These are phyloP conservation scores for Galeruca laticollis DNA, from an alignment of 2,888 invertebrate genomes.

Conservation along the genomic window DNA sequence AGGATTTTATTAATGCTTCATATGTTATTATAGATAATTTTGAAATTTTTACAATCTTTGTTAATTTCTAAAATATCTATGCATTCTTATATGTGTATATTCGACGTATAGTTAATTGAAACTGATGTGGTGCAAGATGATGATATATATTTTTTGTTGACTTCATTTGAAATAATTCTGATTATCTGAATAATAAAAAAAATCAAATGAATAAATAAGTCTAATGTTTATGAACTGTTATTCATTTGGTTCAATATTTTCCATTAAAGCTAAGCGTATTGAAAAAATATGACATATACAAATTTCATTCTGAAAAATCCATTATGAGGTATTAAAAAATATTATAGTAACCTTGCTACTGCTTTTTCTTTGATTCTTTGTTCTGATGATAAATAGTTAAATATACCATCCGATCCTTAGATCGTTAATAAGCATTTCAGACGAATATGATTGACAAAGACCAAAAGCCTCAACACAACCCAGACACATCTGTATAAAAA, in stretches of 20 bases:
- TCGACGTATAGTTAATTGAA: too few species aligned
- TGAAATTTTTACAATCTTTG: too few species aligned
- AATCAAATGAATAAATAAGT: neutral
- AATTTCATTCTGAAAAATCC: conserved; percentile 3
- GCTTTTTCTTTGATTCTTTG: conserved; percentile 27
- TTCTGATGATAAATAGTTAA: conserved; percentile 29
- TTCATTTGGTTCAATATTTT: neutral
- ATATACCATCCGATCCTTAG: conserved; percentile 17
- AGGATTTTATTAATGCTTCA: too few species aligned
- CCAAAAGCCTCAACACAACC: conserved; percentile 38
- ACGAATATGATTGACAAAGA: conserved; percentile 45
- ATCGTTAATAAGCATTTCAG: conserved; percentile 41
- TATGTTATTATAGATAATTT: too few species aligned
- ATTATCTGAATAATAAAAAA: too few species aligned
- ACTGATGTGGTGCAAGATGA: too few species aligned
- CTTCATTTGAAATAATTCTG: too few species aligned
- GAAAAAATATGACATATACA: neutral
- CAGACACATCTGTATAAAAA: conserved; percentile 46
- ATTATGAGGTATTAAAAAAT: conserved; percentile 13
- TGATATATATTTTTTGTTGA: too few species aligned
- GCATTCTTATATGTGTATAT: too few species aligned
- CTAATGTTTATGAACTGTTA: neutral
- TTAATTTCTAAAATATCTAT: too few species aligned
- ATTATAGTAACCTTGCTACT: conserved; percentile 26
- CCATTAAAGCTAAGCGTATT: neutral